Evolutionary conservation across 64 coral and sea anemone species (phyloP).

Genomic region (Cladopsammia gracilis): DNA sequence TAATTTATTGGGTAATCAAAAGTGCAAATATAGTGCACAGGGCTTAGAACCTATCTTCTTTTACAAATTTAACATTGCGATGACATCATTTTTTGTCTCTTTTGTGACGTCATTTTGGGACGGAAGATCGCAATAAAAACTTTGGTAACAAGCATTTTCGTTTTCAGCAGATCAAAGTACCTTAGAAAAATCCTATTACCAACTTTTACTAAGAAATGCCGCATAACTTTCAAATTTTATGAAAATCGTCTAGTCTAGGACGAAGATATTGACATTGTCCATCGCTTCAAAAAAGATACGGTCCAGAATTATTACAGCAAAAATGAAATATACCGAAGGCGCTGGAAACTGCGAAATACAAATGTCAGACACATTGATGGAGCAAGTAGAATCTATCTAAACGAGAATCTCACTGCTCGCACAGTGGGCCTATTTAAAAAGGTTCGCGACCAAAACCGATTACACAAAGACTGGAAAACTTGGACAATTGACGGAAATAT

Average conservation of each 20-base stretch:
- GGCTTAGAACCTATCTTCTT: not conserved
- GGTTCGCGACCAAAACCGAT: too few relatives aligned
- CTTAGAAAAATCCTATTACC: not conserved
- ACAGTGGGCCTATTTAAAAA: too few relatives aligned
- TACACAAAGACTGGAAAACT: too few relatives aligned
- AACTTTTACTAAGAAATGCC: too few relatives aligned
- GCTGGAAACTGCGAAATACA: not conserved
- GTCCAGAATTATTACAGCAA: not conserved
- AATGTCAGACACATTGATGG: too few relatives aligned
- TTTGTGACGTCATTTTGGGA: not conserved
- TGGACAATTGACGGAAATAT: too few relatives aligned
- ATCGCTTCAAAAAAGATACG: not conserved
- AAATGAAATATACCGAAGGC: not conserved
- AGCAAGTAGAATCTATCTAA: too few relatives aligned
- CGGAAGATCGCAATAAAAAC: not conserved
- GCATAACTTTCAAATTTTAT: too few relatives aligned
- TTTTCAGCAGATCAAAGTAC: not conserved
- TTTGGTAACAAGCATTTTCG: too few relatives aligned
- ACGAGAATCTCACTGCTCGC: too few relatives aligned
- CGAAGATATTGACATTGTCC: conserved; percentile 2
- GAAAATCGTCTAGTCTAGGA: too few relatives aligned
- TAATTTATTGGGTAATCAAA: not conserved
- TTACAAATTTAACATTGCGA: not conserved
- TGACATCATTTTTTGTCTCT: not conserved
- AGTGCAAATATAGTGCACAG: not conserved